Conservation (phyloP, 2,797 vertebrate genomes). For the Holocentrus rufus region DNA sequence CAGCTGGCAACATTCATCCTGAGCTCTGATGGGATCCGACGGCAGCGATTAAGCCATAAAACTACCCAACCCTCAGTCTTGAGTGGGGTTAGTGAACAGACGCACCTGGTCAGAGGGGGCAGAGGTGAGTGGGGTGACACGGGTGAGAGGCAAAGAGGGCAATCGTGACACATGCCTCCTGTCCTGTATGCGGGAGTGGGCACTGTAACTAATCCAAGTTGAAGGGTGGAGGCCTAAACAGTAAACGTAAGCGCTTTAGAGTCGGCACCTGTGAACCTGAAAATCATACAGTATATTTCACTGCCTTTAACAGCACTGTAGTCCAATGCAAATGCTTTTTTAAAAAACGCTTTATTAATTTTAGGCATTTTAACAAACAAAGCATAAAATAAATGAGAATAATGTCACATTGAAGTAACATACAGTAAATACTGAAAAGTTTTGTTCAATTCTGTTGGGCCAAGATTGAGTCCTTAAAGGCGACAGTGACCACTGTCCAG, state of each 20-base stretch:
- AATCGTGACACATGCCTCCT: conserved; percentile 37
- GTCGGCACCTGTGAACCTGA: not conserved
- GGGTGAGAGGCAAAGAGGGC: conserved; percentile 34
- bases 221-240: conserved; percentile 18
- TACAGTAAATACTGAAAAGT: too few relatives aligned
- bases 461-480: too few relatives aligned
- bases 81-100: conserved; percentile 64
- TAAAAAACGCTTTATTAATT: too few relatives aligned
- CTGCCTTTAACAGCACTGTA: too few relatives aligned
- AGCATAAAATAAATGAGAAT: too few relatives aligned
- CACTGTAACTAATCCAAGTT: conserved; percentile 14
- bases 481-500: too few relatives aligned
- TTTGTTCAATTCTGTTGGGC: too few relatives aligned
- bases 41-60: conserved; percentile 79
- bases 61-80: conserved; percentile 69
- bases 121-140: conserved; percentile 35
- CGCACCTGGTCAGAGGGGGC: conserved; percentile 58
- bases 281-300: not conserved
- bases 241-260: not conserved
- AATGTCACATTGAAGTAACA: too few relatives aligned
- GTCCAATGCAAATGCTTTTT: too few relatives aligned
- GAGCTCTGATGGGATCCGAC: conserved; percentile 75
- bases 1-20: conserved; percentile 79
- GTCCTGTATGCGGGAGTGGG: conserved; percentile 5
- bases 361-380: too few relatives aligned